Base-by-base conservation (phyloP, 64 coral and sea anemone species). In the Platygyra sinensis region DNA sequence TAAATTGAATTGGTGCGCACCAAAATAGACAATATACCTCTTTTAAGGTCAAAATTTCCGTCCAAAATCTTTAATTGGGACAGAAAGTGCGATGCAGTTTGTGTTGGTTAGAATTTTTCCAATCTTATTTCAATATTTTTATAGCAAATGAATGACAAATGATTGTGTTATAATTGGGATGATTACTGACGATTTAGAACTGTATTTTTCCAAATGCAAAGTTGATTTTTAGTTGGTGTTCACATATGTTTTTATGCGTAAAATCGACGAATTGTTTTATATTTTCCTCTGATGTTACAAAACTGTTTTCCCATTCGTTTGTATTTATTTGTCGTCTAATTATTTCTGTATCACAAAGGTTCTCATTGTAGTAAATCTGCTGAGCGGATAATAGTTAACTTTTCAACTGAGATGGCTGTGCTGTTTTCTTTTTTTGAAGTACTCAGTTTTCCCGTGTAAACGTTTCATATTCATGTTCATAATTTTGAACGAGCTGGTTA, bases 251-350 rank as follows among this genome's bases (percentile, higher is more conserved):
- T 69, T 69, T 69, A 46, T 8, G 6, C 7, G 42, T 46, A 69
- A 69, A 69, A 69, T 69, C 25, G 20, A 69, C 24, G 24, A 10
- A 69, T 69, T 67, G 10, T 60, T 52, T 11, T 24, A 6, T 39
- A 49, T 4, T 38, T 31, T 24, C 17, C 20, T 33, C 1, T 31
- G 6, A 27, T 11, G 30, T 61, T 16, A 65, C 14, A 22, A 69
- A 25, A 27, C 10, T 39, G 36, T 82, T 46, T 64, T 64, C 64
- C 60, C 31, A 32, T 67, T 42, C 22, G 55, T 32, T 80, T 29
- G 16, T 85, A 52, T 72, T 71, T 85, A 85, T 85, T 85, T 71
- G 9, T 85, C 71, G 33, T 39, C 36, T 85, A 85, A 85, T 85
- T 85, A 85, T 85, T 85, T 85, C 33, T 85, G 10, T 25, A 52